phyloP scores from a whole-genome alignment of 2,113 vertebrate genomes.

The Indicator indicator region DNA sequence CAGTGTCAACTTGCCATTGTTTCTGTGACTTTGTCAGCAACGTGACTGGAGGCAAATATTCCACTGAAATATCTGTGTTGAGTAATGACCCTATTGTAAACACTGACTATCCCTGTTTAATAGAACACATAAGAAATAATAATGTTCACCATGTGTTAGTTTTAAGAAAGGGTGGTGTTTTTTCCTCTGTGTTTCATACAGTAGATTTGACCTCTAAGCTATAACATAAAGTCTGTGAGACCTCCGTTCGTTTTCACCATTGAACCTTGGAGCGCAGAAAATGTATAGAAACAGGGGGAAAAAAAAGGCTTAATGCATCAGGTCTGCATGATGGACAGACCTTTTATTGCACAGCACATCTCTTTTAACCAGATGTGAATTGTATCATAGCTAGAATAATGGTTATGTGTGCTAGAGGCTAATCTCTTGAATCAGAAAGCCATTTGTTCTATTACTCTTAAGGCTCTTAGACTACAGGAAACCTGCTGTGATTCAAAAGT shows the following conservation, averaged over 20 bases:
- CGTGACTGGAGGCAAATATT: background rate
- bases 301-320: conserved; percentile 17
- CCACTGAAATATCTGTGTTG: background rate
- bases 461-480: background rate
- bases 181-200: background rate
- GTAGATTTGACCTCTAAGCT: background rate
- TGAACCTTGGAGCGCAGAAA: background rate
- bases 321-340: background rate
- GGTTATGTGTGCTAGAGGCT: conserved; percentile 17
- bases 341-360: background rate
- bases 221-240: background rate
- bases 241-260: background rate
- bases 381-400: conserved; percentile 29
- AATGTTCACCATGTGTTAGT: background rate
- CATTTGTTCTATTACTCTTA: conserved; percentile 26
- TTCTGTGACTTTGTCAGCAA: background rate
- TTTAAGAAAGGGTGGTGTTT: background rate
- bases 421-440: conserved; percentile 36
- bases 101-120: background rate
- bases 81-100: background rate
- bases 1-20: background rate
- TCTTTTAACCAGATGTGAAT: conserved; percentile 32
- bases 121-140: background rate
- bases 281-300: background rate
- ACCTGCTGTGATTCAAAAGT: background rate